Evolutionary conservation across 2,888 invertebrate species (phyloP).

Genomic region (Rugalucina vietnamica): DNA sequence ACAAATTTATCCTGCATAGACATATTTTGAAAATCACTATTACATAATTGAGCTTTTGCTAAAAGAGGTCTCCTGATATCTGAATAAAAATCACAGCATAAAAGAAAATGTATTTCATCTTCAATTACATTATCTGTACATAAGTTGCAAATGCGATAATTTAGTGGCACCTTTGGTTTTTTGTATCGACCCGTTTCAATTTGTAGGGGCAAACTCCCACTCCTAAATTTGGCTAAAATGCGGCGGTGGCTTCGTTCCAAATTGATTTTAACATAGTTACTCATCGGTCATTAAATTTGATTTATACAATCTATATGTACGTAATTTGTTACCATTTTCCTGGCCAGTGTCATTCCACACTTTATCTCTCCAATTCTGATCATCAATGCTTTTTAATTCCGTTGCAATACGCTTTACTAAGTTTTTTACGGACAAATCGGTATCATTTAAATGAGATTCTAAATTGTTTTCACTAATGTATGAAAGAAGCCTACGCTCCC

Average conservation of each 20-base stretch:
- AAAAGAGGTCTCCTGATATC: neutral
- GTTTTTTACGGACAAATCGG: neutral
- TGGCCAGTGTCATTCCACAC: neutral
- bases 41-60: neutral
- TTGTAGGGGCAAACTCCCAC: neutral
- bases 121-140: neutral
- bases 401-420: neutral
- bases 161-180: constrained; percentile 8
- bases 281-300: neutral
- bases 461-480: neutral
- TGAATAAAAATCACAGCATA: neutral
- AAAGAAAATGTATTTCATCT: neutral
- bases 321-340: neutral
- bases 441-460: neutral
- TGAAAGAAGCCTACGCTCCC: neutral
- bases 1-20: neutral
- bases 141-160: neutral
- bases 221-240: neutral
- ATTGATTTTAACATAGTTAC: neutral
- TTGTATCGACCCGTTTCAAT: neutral
- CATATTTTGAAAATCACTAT: neutral
- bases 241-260: neutral
- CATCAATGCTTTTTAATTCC: neutral
- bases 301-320: neutral
- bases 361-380: neutral